Percentiles rank a stretch among this genome's conserved stretches.
Conservation (phyloP, 35 echinoderm and acorn worm genomes). For the Anneissia japonica region DNA sequence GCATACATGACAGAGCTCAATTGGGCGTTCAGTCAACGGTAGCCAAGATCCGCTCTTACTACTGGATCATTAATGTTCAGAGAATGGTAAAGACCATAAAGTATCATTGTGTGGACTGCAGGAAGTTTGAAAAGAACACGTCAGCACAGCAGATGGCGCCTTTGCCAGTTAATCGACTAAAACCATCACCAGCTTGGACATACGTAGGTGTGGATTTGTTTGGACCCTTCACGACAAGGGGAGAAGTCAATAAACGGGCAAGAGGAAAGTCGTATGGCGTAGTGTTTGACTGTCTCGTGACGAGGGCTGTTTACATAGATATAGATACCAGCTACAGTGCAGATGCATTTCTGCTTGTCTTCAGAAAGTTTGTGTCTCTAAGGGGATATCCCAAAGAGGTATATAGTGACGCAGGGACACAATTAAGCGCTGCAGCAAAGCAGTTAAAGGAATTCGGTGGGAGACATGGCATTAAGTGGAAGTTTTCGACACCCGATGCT, state of each 20-base stretch:
- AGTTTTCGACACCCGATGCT: conserved; percentile 5
- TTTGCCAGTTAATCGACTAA: background rate
- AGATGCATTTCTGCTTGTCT: conserved; percentile 15
- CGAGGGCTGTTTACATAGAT: conserved; percentile 8
- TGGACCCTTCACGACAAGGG: background rate
- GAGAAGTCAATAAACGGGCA: background rate
- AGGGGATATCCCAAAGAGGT: conserved; percentile 3
- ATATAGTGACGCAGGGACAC: background rate
- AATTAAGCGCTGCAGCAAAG: background rate
- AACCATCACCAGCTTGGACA: background rate
- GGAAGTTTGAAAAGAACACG: background rate
- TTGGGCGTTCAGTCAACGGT: background rate
- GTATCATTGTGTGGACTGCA: background rate
- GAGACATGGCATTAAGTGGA: background rate
- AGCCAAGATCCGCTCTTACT: background rate
- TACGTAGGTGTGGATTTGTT: conserved; percentile 7
- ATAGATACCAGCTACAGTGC: conserved; percentile 6
- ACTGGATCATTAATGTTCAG: background rate
- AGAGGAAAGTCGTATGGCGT: conserved; percentile 8
- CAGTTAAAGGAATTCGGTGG: background rate
- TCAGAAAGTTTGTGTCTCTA: background rate
- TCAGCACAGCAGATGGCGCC: background rate
- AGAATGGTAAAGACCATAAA: too few species aligned
- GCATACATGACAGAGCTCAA: background rate
- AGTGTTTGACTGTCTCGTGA: conserved; percentile 20